Evolutionary conservation across 2,113 vertebrate genomes (phyloP).

Genomic region (Atherinomorus stipes): DNA sequence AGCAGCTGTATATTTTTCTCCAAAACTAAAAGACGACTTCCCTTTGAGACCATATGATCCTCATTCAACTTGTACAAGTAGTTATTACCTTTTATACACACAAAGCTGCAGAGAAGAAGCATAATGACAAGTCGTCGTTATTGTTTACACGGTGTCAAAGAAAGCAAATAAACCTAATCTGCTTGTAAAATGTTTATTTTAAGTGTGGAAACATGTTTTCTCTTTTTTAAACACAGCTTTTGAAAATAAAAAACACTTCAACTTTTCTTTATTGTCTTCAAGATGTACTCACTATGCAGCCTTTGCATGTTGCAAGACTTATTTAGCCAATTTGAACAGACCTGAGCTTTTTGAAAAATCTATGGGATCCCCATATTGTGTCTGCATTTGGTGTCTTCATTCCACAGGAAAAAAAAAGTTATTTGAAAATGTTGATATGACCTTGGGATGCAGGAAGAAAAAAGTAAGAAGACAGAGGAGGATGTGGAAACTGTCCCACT

Average conservation of each 20-base stretch:
- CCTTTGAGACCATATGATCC: constrained; percentile 47
- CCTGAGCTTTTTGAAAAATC: neutral
- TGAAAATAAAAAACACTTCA: constrained; percentile 31
- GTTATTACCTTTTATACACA: constrained; percentile 49
- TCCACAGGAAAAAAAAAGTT: neutral
- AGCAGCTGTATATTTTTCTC: constrained; percentile 30
- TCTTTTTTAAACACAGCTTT: constrained; percentile 31
- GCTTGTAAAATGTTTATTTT: constrained; percentile 54
- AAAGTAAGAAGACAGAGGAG: constrained; percentile 12
- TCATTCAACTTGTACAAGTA: constrained; percentile 53
- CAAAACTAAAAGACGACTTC: constrained; percentile 25
- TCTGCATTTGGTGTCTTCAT: neutral
- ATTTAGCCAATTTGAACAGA: no score
- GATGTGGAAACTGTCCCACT: neutral
- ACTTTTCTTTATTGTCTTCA: constrained; percentile 1
- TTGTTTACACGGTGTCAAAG: constrained; percentile 61
- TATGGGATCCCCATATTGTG: neutral
- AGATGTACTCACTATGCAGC: no score
- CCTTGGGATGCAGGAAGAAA: constrained; percentile 4
- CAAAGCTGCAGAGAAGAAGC: constrained; percentile 5
- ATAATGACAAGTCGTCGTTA: constrained; percentile 60
- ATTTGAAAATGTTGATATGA: neutral
- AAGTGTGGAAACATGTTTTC: constrained; percentile 22
- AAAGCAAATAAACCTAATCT: constrained; percentile 50
- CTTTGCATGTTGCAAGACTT: no score